These are phyloP conservation scores for Oreamnos americanus DNA, from an alignment of 2,113 vertebrate species.

Conservation along the genomic window DNA sequence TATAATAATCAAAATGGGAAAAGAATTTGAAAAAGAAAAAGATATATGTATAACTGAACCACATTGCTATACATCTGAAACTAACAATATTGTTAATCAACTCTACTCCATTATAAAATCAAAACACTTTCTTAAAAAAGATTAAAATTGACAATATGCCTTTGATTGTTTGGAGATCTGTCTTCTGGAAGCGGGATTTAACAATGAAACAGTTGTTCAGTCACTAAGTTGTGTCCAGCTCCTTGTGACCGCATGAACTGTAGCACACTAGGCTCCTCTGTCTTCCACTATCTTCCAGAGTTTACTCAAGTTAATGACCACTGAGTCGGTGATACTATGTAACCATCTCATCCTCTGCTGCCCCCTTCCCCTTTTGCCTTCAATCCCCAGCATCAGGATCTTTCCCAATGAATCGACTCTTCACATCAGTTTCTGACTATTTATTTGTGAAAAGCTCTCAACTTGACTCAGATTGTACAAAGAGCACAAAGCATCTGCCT, in stretches of 20 bases:
- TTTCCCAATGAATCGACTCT: not conserved
- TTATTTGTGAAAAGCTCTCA: not conserved
- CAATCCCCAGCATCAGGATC: not conserved
- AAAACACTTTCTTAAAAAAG: not conserved
- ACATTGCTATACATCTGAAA: not conserved
- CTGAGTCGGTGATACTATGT: not conserved
- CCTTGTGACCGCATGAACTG: fast-evolving
- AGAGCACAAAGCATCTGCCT: not conserved
- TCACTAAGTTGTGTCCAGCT: not conserved
- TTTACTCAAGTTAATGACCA: not conserved
- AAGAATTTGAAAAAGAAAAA: not conserved
- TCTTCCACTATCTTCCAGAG: not conserved
- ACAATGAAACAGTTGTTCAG: not conserved
- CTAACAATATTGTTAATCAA: not conserved
- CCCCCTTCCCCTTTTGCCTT: not conserved
- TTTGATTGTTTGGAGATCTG: not conserved
- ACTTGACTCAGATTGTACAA: not conserved
- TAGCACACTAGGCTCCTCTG: not conserved
- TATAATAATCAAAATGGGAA: not conserved
- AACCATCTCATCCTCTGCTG: not conserved
- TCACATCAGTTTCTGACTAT: not conserved
- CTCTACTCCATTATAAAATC: not conserved
- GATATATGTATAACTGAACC: not conserved
- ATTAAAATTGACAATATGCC: not conserved
- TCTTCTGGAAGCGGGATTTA: not conserved